A percentile compares a stretch with the other conserved stretches of the same genome.
Conservation (phyloP, 2,888 invertebrate genomes). For the Oxytorus armatus region DNA sequence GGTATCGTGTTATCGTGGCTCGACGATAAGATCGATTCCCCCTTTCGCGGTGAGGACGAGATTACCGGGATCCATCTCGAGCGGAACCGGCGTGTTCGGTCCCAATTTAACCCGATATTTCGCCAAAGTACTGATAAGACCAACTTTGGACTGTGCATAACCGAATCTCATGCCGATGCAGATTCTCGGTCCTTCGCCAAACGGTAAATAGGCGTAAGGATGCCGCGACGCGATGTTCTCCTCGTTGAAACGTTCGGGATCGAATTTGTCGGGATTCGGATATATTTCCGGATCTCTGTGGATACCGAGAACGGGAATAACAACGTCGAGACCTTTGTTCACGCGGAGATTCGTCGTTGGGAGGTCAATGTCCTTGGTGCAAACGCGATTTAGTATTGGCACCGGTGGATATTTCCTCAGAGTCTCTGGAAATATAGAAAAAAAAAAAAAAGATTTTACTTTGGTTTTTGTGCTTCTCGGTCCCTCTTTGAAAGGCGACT, state of each 20-base stretch:
- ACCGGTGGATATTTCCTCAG: constrained; percentile 82
- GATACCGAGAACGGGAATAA: constrained; percentile 83
- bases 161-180: constrained; percentile 80
- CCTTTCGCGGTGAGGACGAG: constrained; percentile 58
- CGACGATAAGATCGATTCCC: constrained; percentile 66
- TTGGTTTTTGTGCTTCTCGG: too few relatives aligned
- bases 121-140: constrained; percentile 70
- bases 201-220: constrained; percentile 77
- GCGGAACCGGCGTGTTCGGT: constrained; percentile 66
- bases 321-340: constrained; percentile 76
- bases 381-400: constrained; percentile 79
- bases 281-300: constrained; percentile 85
- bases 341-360: constrained; percentile 72
- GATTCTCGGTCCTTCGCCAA: constrained; percentile 79
- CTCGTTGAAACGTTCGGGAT: constrained; percentile 85
- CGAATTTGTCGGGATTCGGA: constrained; percentile 85
- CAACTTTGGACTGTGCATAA: constrained; percentile 74
- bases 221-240: constrained; percentile 77
- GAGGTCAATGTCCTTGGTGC: constrained; percentile 78
- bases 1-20: constrained; percentile 57
- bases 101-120: constrained; percentile 68
- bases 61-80: constrained; percentile 66
- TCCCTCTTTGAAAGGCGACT: too few relatives aligned
- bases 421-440: constrained; percentile 74
- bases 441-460: too few relatives aligned